Evolutionary conservation across 1,140 invertebrate genomes (phyloP).

Genomic region (Trichoplusia ni): DNA sequence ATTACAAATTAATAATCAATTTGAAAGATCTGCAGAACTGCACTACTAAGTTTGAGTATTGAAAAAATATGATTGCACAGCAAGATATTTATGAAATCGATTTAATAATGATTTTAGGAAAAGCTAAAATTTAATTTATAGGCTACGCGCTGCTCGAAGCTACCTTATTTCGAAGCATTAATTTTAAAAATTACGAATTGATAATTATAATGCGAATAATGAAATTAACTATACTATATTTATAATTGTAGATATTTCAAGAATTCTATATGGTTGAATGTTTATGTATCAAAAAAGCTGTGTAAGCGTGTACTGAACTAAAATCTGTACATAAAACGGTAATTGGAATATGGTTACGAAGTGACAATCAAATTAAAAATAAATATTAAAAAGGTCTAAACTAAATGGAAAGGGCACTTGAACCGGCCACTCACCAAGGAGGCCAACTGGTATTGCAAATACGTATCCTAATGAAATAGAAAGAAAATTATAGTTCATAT

Average conservation of each 20-base stretch:
- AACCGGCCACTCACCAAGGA: constrained; percentile 74
- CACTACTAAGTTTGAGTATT: constrained; percentile 10
- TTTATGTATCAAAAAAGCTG: constrained; percentile 45
- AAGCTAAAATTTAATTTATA: constrained; percentile 11
- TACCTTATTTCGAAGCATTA: constrained; percentile 27
- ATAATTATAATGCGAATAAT: constrained; percentile 19
- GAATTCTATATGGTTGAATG: constrained; percentile 39
- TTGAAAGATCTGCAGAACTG: no score
- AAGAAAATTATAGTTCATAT: constrained; percentile 58
- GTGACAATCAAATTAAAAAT: constrained; percentile 22
- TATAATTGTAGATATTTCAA: not conserved
- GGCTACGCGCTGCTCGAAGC: not conserved
- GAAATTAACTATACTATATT: constrained; percentile 1
- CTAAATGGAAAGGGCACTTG: constrained; percentile 40
- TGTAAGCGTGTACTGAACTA: constrained; percentile 52
- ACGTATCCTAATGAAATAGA: constrained; percentile 77
- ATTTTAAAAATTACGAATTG: constrained; percentile 15
- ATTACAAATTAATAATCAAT: not conserved
- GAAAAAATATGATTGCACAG: constrained; percentile 38
- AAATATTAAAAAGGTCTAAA: constrained; percentile 35
- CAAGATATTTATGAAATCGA: constrained; percentile 50
- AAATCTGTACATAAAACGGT: constrained; percentile 38
- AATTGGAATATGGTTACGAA: constrained; percentile 28
- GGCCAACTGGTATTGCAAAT: constrained; percentile 78
- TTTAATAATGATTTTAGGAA: constrained; percentile 27